phyloP scores from a whole-genome alignment of 1,140 invertebrate species.

The Melanaphis sacchari region DNA sequence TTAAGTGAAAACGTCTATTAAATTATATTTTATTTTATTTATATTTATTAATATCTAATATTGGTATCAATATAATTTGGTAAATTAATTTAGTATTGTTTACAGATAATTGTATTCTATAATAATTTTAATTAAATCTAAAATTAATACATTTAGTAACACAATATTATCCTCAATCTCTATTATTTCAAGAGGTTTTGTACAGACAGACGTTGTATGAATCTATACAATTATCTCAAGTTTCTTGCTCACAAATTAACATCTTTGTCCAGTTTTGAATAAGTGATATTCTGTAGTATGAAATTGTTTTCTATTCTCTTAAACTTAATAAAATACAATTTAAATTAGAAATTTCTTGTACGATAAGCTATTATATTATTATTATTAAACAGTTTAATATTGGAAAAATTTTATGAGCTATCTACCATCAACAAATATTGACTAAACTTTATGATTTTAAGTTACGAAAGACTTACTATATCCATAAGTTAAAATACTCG shows the following conservation, averaged over 20 bases:
- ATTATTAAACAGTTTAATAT: background rate
- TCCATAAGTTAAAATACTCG: background rate
- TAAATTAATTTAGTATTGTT: background rate
- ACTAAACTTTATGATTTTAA: background rate
- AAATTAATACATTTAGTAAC: background rate
- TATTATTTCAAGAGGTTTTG: background rate
- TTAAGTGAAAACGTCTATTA: background rate
- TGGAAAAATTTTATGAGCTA: background rate
- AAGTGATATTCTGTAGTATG: background rate
- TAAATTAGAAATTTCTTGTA: background rate
- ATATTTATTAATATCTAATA: background rate
- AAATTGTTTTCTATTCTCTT: background rate
- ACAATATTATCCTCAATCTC: background rate
- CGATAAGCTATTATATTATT: background rate
- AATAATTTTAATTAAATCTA: background rate
- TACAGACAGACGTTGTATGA: background rate
- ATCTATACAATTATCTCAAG: background rate
- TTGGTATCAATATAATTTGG: background rate
- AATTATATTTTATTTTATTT: background rate
- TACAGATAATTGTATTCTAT: background rate
- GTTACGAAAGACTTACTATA: background rate
- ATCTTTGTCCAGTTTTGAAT: conserved; percentile 1
- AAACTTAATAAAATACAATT: background rate
- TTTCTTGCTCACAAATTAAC: background rate
- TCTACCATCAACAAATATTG: background rate